Base-by-base conservation (phyloP, 2,797 vertebrate species). In the Neopelma chrysocephalum region DNA sequence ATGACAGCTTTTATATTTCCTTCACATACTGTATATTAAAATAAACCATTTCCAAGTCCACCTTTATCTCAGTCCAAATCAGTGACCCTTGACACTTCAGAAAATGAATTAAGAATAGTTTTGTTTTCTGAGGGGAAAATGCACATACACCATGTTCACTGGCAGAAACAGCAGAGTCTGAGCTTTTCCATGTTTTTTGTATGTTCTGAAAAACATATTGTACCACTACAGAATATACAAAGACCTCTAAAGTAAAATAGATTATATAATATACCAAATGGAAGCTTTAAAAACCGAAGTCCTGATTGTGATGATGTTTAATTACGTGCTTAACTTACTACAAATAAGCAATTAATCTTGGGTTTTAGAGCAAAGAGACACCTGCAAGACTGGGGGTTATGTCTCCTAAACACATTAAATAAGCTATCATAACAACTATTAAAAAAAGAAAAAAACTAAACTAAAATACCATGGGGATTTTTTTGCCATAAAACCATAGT, bases 1-100 rank as follows among this genome's bases (percentile, higher is more conserved):
- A 77, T 72, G 80, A 96, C 92, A 94, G 62, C 88, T 95, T 90
- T 77, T 91, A 27, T 75, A 73, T 66, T 77, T 82, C 68, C 40
- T 79, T 76, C 47, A 82, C 23, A 85, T 25, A 62, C 61, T 94
- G 38, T 51, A 87, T 86, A 66, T 81, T 82, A 89, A 97, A 94
- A 91, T 31, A 80, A 87, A 93, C 51, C 71, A 92, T 50, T 89
- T 94, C 57, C 34, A 95, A 76, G 45, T 88, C 54, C 82, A 90
- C 29, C 56, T 91, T 93, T 72, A 66, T 22, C 27, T 76, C 77
- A 58, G 15, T 32, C 19, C 56, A 64, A 94, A 91, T 25, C 58
- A 66, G 9, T 53, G 36, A 78, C 27, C 47, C 36, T 76, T 86
- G 58, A 72, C 70, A 83, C 45, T 90, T 96, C 82, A 89, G 83